A percentile compares a stretch with the other conserved stretches of the same genome.
phyloP scores from a whole-genome alignment of 2,888 invertebrate species.

The Meghimatium bilineatum region DNA sequence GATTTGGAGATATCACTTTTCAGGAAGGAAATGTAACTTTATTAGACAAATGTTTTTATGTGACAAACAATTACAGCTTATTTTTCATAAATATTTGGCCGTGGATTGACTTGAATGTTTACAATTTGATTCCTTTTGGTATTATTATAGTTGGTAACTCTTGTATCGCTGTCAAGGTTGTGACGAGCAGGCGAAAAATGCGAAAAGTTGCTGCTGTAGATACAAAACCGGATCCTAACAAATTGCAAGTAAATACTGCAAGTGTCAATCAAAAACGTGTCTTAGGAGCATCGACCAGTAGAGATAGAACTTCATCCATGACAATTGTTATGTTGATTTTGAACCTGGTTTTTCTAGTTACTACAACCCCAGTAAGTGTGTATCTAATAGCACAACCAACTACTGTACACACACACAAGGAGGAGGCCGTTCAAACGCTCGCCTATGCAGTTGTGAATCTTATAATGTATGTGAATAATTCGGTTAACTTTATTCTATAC shows the following conservation, averaged over 20 bases:
- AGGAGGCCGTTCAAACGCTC: background rate
- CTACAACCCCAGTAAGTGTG: slow-evolving; percentile 61
- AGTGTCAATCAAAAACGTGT: background rate
- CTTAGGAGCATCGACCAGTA: background rate
- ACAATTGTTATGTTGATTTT: slow-evolving; percentile 62
- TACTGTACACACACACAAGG: slow-evolving; percentile 38
- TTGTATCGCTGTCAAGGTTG: slow-evolving; percentile 56
- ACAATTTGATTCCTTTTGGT: slow-evolving; percentile 64
- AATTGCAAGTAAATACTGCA: background rate
- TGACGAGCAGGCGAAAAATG: slow-evolving; percentile 20
- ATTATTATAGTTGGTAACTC: slow-evolving; percentile 65
- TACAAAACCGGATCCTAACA: background rate
- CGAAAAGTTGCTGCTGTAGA: background rate
- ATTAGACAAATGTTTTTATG: slow-evolving; percentile 44
- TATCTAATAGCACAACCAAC: slow-evolving; percentile 55
- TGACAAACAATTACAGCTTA: slow-evolving; percentile 48
- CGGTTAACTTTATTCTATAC: slow-evolving; percentile 68
- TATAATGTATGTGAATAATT: slow-evolving; percentile 52
- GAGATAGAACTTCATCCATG: slow-evolving; percentile 58
- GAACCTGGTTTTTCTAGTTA: slow-evolving; percentile 62
- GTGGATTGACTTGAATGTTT: slow-evolving; percentile 67
- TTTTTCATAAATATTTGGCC: slow-evolving; percentile 62
- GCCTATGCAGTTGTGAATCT: slow-evolving; percentile 25
- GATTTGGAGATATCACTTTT: slow-evolving; percentile 44
- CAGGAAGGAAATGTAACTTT: background rate